Evolutionary conservation across 2,113 vertebrate species (phyloP).

Genomic region (Lycaon pictus): DNA sequence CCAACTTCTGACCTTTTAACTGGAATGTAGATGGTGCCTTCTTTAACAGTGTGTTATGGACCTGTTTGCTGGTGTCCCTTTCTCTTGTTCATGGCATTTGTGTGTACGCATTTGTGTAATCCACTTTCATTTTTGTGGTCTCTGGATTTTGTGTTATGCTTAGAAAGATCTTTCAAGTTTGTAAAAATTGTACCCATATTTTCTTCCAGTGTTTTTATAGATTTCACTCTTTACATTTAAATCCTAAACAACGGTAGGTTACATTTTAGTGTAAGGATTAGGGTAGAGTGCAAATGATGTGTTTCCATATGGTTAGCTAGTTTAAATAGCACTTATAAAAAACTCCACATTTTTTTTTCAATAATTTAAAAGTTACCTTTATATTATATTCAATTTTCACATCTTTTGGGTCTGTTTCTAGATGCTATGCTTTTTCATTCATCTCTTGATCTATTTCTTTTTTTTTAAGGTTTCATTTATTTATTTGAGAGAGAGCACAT

Average conservation of each 20-base stretch:
- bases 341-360: background rate
- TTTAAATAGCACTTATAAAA: conserved; percentile 42
- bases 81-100: background rate
- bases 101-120: background rate
- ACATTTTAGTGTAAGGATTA: conserved; percentile 37
- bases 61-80: background rate
- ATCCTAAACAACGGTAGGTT: background rate
- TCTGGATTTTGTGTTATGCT: conserved; percentile 42
- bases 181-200: conserved; percentile 10
- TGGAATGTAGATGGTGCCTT: background rate
- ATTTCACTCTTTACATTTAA: conserved; percentile 11
- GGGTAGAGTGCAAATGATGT: background rate
- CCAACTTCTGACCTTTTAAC: background rate
- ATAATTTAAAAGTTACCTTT: conserved; percentile 54
- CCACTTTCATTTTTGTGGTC: conserved; percentile 22
- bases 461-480: background rate
- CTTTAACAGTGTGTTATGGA: background rate
- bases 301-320: background rate
- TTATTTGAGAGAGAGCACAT: background rate
- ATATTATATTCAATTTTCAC: conserved; percentile 20
- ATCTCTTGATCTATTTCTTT: conserved; percentile 11
- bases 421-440: background rate
- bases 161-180: conserved; percentile 41
- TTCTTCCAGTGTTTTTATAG: conserved; percentile 46
- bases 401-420: conserved; percentile 33